Evolutionary conservation across 2,888 invertebrate species (phyloP), one percentile per base, ranked within the genome.

Genomic region (Cynaeus angustus): DNA sequence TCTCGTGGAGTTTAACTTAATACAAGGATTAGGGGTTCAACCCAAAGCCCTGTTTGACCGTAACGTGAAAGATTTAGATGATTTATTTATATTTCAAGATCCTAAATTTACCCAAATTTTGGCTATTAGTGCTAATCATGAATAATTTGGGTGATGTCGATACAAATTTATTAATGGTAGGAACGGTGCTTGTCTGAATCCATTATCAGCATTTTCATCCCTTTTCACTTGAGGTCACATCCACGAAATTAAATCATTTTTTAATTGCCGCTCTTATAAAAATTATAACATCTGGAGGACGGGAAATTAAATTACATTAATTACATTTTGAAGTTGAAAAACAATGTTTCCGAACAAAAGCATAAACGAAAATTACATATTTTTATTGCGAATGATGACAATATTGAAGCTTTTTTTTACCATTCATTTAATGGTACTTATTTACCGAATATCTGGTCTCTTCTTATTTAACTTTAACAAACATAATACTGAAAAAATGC

Each of bases 1-100:
- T 70, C 72, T 45, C 58, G 58, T 61, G 33, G 48, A 64, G 41
- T 64, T 64, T 56, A 53, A 55, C 43, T 61, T 61, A 59, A 67
- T 65, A 65, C 66, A 41, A 43, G 61, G 45, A 61, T 61, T 66
- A 50, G 3, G 38, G 50, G 28, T 37, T 28, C 16, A 62, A 37
- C 43, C 37, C 52, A 13, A 48, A 38, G 16, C 55, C 56, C 21
- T 50, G 21, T 66, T 66, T 65, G 65, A 65, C 65, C 65, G 43
- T 38, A 59, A 58, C 50, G 48, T 56, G 66, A 33, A 59, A 56
- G 50, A 48, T 50, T 53, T 52, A 53, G 26, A 41, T 53, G 64
- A 64, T 64, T 64, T 53, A 64, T 58, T 37, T 38, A 21, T 53
- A 30, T 53, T 56, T 43, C 12, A 56, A 16, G 26, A 41, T 56